Base-by-base conservation (phyloP, 2,888 invertebrate species). In the Mythimna impura region DNA sequence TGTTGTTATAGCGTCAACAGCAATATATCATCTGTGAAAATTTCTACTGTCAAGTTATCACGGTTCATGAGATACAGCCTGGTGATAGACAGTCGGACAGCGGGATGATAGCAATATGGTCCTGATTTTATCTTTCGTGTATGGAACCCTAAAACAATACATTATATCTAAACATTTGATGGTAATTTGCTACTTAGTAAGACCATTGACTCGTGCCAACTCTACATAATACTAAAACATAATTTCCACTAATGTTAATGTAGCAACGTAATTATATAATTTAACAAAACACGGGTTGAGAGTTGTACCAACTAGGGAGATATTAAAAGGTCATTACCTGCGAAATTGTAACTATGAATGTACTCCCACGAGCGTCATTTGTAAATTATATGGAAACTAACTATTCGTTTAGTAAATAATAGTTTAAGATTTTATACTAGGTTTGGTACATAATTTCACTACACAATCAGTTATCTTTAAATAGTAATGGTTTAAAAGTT, bases 241-340 rank as follows among this genome's bases (percentile, higher is more conserved):
- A 67, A 68, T 76, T 64, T 60, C 60, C 58, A 55, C 52, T 72
- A 78, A 83, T 73, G 63, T 66, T 73, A 79, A 79, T 80, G 76
- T 71, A 66, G 57, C 47, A 73, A 63, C 77, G 57, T 77, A 75
- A 77, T 64, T 62, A 64, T 73, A 70, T 82, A 78, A 80, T 74
- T 80, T 71, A 76, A 67, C 80, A 70, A 78, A 76, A 79, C 72
- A 85, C 62, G 68, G 62, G 75, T 77, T 61, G 71, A 67, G 66
- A 73, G 76, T 80, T 84, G 78, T 80, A 68, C 62, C 71, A 75
- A 78, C 86, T 78, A 63, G 81, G 80, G 82, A 81, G 65, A 76
- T 85, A 88, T 89, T 88, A 87, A 86, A 86, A 79, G 80, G 81
- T 80, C 79, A 85, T 89, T 87, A 86, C 76, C 78, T 82, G 81